These are phyloP conservation scores for Chaetura pelagica DNA, from an alignment of 2,113 vertebrate species.

Conservation along the genomic window DNA sequence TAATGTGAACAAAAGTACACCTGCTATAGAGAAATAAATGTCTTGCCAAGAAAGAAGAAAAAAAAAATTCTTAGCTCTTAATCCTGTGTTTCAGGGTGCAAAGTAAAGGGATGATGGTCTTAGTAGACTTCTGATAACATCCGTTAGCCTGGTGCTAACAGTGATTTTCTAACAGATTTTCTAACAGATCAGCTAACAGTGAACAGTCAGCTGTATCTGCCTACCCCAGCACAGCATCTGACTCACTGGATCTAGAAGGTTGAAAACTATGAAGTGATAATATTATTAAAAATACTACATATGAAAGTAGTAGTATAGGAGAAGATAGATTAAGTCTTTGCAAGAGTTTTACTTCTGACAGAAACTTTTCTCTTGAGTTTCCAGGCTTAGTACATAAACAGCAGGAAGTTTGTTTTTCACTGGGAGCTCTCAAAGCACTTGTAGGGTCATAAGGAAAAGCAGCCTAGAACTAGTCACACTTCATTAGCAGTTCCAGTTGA, in stretches of 20 bases:
- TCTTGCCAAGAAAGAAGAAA: background rate
- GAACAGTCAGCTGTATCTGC: background rate
- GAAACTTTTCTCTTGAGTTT: constrained; percentile 20
- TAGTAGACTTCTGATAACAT: background rate
- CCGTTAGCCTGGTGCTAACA: background rate
- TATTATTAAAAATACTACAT: background rate
- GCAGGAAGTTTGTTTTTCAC: constrained; percentile 58
- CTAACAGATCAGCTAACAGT: no score
- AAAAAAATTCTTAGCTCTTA: constrained; percentile 17
- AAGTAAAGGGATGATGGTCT: constrained; percentile 18
- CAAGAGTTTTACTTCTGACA: constrained; percentile 22
- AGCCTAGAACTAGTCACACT: constrained; percentile 19
- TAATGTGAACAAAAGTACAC: constrained; percentile 9
- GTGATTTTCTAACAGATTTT: background rate
- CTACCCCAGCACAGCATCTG: background rate
- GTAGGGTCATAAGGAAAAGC: background rate
- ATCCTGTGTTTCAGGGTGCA: background rate
- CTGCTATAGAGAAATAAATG: background rate
- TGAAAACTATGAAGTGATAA: constrained; percentile 6
- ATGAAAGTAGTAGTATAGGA: background rate
- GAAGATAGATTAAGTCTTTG: background rate
- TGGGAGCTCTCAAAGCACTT: constrained; percentile 34
- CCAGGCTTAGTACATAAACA: background rate
- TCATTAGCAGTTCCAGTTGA: constrained; percentile 44
- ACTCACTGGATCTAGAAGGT: background rate